Conservation (phyloP, 1,140 invertebrate genomes). For the Heterodera schachtii region DNA sequence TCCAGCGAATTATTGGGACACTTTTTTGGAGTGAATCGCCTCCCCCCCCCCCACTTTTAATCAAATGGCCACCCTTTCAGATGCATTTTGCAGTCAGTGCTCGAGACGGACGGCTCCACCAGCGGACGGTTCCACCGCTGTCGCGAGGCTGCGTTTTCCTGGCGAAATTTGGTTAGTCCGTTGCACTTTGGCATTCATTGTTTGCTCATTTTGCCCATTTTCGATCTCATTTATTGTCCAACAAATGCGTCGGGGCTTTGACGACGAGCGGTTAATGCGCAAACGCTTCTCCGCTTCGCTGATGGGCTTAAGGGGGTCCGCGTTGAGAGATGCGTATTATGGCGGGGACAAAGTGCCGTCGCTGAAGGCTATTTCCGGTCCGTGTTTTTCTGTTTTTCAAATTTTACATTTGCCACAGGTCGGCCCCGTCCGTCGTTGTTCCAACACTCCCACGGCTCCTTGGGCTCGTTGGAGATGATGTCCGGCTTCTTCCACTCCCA, state of each 20-base stretch:
- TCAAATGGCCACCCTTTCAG: background rate
- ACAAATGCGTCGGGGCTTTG: constrained; percentile 51
- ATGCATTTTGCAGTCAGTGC: constrained; percentile 27
- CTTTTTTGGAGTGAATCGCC: constrained; percentile 45
- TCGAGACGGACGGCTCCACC: constrained; percentile 32
- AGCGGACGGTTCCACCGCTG: constrained; percentile 38
- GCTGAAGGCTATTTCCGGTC: background rate
- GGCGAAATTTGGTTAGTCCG: constrained; percentile 36
- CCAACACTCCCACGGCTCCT: background rate
- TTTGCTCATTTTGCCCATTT: background rate
- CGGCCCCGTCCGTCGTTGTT: constrained; percentile 2
- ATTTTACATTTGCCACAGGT: background rate
- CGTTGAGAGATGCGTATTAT: background rate
- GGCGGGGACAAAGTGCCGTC: background rate
- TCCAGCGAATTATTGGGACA: constrained; percentile 47
- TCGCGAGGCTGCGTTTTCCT: constrained; percentile 46
- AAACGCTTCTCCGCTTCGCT: constrained; percentile 49
- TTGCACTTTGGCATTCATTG: too few relatives aligned
- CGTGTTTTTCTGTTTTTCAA: background rate
- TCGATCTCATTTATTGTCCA: constrained; percentile 50
- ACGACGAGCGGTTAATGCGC: constrained; percentile 41
- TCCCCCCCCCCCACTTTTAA: constrained; percentile 12
- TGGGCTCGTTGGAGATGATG: constrained; percentile 9
- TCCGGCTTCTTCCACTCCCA: background rate
- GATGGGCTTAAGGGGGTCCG: constrained; percentile 30